These are phyloP conservation scores for Olivierus martensii DNA, from an alignment of 1,140 invertebrate genomes.

Conservation along the genomic window DNA sequence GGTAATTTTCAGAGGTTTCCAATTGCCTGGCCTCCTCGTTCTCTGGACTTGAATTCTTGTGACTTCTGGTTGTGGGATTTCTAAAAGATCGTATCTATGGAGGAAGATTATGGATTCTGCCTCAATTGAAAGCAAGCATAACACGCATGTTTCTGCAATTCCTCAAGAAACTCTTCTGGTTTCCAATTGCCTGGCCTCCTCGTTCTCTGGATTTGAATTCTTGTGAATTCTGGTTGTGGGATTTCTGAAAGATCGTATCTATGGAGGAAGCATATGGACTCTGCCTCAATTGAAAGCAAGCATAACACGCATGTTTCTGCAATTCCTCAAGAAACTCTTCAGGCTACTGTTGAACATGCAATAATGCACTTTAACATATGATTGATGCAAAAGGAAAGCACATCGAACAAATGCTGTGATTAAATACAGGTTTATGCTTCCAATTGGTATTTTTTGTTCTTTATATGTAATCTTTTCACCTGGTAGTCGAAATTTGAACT, in stretches of 20 bases:
- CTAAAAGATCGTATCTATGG: slow-evolving; percentile 2
- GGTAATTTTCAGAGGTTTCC: not conserved
- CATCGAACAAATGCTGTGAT: too few relatives aligned
- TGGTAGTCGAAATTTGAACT: too few relatives aligned
- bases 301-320: slow-evolving; percentile 1
- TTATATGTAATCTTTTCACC: too few relatives aligned
- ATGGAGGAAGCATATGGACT: not conserved
- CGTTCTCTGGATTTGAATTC: not conserved
- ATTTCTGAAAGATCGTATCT: slow-evolving; percentile 1
- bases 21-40: not conserved
- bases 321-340: not conserved
- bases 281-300: not conserved
- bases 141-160: slow-evolving; percentile 1
- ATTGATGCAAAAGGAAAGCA: too few relatives aligned
- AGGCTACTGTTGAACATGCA: too few relatives aligned
- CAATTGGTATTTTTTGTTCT: too few relatives aligned
- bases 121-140: not conserved
- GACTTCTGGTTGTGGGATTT: not conserved
- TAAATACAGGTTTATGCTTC: too few relatives aligned
- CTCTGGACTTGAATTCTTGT: not conserved
- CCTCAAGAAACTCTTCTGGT: not conserved
- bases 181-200: not conserved
- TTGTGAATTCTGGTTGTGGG: not conserved
- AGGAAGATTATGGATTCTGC: not conserved
- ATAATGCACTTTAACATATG: too few relatives aligned